Base-by-base conservation (phyloP, 2,113 vertebrate genomes). In the Charadrius vociferus region DNA sequence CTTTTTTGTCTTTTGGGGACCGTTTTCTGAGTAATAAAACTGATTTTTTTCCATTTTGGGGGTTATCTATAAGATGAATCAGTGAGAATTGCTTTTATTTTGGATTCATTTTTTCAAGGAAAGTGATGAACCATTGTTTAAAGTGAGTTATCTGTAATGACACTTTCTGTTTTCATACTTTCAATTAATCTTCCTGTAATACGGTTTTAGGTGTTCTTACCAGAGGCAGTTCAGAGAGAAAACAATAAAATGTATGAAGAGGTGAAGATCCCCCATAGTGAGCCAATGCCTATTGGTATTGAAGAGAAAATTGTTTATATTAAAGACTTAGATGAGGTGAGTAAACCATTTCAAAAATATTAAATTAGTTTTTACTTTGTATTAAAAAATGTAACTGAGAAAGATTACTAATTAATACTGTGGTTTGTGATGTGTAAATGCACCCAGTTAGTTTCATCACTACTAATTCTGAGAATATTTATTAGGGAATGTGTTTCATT, bases 201-300 rank as follows among this genome's bases (percentile, higher is more conserved):
- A 72, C 34, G 61, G 47, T 88, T 97, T 84, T 95, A 99, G 99
- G 97, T 99, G 98, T 98, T 99, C 94, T 98, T 99, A 75, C 99
- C 99, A 59, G 99, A 99, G 95, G 98, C 98, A 79, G 99, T 99
- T 95, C 98, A 98, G 94, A 98, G 99, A 97, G 99, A 99, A 41
- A 99, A 99, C 97, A 99, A 94, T 81, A 99, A 99, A 98, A 99
- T 99, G 97, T 99, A 98, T 92, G 99, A 99, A 98, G 99, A 99
- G 97, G 98, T 99, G 67, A 99, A 98, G 91, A 99, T 99, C 85
- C 99, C 99, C 20, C 98, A 99, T 61, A 99, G 97, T 56, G 98
- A 99, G 45, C 99, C 99, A 92, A 99, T 99, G 99, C 98, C 99
- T 63, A 34, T 99, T 80, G 99, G 99, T 67, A 98, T 99, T 95